Evolutionary conservation across 2,797 vertebrate species (phyloP).

Genomic region (Tenualosa ilisha): DNA sequence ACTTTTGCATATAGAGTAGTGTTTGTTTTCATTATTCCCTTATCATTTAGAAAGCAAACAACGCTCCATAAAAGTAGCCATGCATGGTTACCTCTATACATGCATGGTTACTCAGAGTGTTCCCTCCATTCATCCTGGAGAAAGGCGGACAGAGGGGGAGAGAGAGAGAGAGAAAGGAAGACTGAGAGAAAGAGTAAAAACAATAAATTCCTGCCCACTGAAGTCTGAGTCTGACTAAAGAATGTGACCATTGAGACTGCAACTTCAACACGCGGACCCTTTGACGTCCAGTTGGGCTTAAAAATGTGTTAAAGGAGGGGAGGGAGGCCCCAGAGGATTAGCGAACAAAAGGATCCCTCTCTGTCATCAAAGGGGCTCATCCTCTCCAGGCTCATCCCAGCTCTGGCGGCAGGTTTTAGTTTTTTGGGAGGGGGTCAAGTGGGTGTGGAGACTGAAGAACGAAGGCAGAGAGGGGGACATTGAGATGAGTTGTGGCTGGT

Average conservation of each 20-base stretch:
- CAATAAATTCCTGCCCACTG: conserved; percentile 43
- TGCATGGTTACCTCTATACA: not conserved
- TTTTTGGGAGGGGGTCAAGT: conserved; percentile 57
- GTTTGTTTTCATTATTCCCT: conserved; percentile 21
- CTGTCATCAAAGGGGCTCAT: conserved; percentile 82
- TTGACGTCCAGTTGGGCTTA: conserved; percentile 68
- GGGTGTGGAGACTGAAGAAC: conserved; percentile 49
- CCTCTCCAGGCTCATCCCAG: conserved; percentile 75
- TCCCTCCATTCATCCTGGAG: not conserved
- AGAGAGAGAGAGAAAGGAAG: conserved; percentile 23
- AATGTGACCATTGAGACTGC: conserved; percentile 57
- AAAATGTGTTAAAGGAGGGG: conserved; percentile 54
- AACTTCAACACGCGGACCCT: conserved; percentile 59
- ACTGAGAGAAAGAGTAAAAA: conserved; percentile 21
- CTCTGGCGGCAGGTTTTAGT: conserved; percentile 75
- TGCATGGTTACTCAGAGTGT: conserved; percentile 27
- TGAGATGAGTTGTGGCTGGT: conserved; percentile 42
- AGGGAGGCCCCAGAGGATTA: conserved; percentile 68
- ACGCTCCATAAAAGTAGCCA: not conserved
- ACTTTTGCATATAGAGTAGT: conserved; percentile 6
- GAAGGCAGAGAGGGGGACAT: not conserved
- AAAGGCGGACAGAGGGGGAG: conserved; percentile 31
- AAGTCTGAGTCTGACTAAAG: conserved; percentile 51
- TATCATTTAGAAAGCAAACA: conserved; percentile 22
- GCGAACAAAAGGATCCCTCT: conserved; percentile 83